A percentile compares a stretch with the other conserved stretches of the same genome.
Conservation (phyloP, 1,140 invertebrate genomes). For the Eriosoma lanigerum region DNA sequence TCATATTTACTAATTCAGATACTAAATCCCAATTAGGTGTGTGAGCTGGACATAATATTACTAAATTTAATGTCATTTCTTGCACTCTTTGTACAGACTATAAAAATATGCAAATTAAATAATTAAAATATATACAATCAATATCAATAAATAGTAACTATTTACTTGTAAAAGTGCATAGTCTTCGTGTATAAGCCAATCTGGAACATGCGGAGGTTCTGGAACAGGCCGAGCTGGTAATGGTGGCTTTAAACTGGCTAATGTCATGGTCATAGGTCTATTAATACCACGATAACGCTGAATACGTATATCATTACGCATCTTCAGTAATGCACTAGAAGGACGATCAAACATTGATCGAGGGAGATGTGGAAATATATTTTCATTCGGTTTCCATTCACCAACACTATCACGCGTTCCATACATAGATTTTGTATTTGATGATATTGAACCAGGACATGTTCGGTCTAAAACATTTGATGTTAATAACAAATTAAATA, state of each 20-base stretch:
- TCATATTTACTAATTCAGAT: slow-evolving; percentile 85
- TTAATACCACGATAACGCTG: slow-evolving; percentile 71
- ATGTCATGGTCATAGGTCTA: slow-evolving; percentile 63
- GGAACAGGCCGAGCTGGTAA: slow-evolving; percentile 62
- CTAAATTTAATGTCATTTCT: slow-evolving; percentile 77
- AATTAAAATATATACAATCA: not conserved
- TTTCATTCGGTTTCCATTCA: slow-evolving; percentile 66
- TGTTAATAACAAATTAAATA: not conserved
- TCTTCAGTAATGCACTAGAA: slow-evolving; percentile 73
- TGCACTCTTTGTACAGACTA: slow-evolving; percentile 82
- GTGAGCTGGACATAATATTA: slow-evolving; percentile 77
- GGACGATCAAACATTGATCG: slow-evolving; percentile 86
- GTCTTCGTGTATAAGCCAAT: slow-evolving; percentile 90
- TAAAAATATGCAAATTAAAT: not conserved
- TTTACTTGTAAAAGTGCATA: slow-evolving; percentile 73
- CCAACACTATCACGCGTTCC: slow-evolving; percentile 57
- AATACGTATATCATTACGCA: slow-evolving; percentile 74
- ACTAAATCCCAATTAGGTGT: slow-evolving; percentile 94
- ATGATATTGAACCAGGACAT: slow-evolving; percentile 12
- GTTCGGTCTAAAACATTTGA: not conserved
- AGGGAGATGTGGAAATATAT: slow-evolving; percentile 71
- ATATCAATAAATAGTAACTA: not conserved
- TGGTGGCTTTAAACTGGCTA: slow-evolving; percentile 64
- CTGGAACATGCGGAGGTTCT: slow-evolving; percentile 70
- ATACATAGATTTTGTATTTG: slow-evolving; percentile 26